Evolutionary conservation across 1,140 invertebrate genomes (phyloP), one percentile per base, ranked within the genome.

Genomic region (Diploscapter pachys): DNA sequence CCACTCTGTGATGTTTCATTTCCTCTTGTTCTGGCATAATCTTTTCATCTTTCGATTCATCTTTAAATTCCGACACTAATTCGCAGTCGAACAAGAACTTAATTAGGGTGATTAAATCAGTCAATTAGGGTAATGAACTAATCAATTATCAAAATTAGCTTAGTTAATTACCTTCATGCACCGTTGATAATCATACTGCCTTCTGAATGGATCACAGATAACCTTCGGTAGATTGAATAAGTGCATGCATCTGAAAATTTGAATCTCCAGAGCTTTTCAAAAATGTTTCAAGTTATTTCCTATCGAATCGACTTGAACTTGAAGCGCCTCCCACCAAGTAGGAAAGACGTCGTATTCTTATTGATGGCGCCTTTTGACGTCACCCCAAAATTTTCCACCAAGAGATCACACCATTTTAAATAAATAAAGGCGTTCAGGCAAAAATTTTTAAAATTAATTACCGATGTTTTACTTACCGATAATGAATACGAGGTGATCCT

Each of bases 71-170:
- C 52, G 73, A 74, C 49, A 74, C 63, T 4, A 74, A 51, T 57
- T 74, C 73, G 53, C 73, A 74, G 53, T 74, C 73, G 73, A 74
- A 74, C 8, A 74, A 67, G 57, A 74, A 74, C 73, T 73, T 55
- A 66, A 73, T 1, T 3, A 49, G 55, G 3, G 54, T 5, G 5
- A 4, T 71, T 13, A 5, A 48, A 61, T 11, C 49, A 51, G 13
- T 56, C n/a, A 11, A 11, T 59, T 11, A 11, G 9, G 9, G 9
- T 59, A 59, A 11, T 31, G 31, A 11, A 11, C 57, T 59, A 11
- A 11, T 11, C 31, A 11, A 11, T 31, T 59, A 11, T 59, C 57
- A 59, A 11, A 59, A 11, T 59, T 59, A 11, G 9, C 57, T 11
- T 31, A 11, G 9, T 59, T 59, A 11, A 11, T 11, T 59, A 73